Conservation (phyloP, 2,113 vertebrate genomes). For the Proteles cristata region DNA sequence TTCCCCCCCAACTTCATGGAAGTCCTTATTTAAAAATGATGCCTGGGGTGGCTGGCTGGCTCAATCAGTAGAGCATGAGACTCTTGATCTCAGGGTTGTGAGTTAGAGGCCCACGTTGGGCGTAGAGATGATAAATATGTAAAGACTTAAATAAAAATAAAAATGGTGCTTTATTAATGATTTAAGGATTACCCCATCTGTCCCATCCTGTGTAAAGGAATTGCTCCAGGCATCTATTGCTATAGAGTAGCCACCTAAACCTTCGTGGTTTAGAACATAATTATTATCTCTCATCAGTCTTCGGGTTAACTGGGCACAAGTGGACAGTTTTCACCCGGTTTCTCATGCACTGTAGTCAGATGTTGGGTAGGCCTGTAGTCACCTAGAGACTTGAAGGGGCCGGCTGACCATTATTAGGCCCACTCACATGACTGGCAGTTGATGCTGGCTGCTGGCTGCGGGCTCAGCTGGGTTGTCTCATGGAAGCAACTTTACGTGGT, state of each 20-base stretch:
- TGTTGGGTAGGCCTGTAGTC: background rate
- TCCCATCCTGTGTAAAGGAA: background rate
- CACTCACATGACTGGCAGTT: background rate
- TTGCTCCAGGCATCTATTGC: background rate
- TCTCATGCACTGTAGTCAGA: background rate
- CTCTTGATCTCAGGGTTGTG: background rate
- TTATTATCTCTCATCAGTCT: background rate
- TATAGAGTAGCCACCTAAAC: background rate
- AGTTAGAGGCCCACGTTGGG: background rate
- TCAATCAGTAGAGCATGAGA: too few species aligned
- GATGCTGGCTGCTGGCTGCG: background rate
- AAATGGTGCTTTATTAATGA: background rate
- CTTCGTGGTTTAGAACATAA: background rate
- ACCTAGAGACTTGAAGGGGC: background rate
- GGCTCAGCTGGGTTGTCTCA: background rate
- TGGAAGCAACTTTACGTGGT: background rate
- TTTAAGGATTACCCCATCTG: background rate
- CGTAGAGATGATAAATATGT: too few species aligned
- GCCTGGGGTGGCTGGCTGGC: background rate
- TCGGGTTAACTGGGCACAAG: background rate
- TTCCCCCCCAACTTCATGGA: background rate
- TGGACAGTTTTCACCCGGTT: background rate
- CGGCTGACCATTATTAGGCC: background rate
- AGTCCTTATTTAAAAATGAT: constrained; percentile 51
- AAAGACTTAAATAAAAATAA: background rate